Conservation (phyloP, 2,888 invertebrate genomes). For the Philereme vetulata region DNA sequence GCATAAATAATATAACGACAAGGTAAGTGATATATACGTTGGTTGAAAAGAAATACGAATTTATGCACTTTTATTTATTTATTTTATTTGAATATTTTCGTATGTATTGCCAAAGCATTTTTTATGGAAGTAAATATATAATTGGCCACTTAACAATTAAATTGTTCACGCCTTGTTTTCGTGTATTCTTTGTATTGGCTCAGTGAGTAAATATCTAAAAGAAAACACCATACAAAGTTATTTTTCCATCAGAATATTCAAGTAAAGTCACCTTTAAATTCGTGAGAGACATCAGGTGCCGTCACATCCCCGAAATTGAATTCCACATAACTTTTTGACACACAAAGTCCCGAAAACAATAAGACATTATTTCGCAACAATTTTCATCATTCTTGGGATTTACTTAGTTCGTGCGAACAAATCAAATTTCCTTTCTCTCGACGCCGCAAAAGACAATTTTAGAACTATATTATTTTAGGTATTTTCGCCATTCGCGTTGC, state of each 20-base stretch:
- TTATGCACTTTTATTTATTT: too few species aligned
- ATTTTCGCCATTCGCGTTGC: slow-evolving; percentile 16
- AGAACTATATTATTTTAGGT: slow-evolving; percentile 45
- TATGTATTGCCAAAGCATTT: too few species aligned
- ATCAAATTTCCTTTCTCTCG: slow-evolving; percentile 56
- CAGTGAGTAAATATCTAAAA: too few species aligned
- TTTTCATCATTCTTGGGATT: slow-evolving; percentile 56
- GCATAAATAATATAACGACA: too few species aligned
- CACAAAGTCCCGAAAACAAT: slow-evolving; percentile 47
- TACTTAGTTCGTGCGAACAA: slow-evolving; percentile 55
- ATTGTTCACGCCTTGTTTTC: too few species aligned
- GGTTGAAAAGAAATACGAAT: too few species aligned
- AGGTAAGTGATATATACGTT: too few species aligned
- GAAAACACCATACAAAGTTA: too few species aligned
- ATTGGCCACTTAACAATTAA: too few species aligned
- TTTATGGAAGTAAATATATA: too few species aligned
- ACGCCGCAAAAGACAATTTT: slow-evolving; percentile 46
- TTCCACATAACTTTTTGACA: slow-evolving; percentile 47
- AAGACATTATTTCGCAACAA: slow-evolving; percentile 55
- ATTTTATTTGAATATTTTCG: too few species aligned
- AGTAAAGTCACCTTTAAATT: slow-evolving; percentile 14
- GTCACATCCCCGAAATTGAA: slow-evolving; percentile 40
- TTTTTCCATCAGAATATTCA: background rate
- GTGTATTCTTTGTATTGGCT: too few species aligned
- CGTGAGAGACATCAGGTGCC: slow-evolving; percentile 30